Conservation (phyloP, 1,140 invertebrate genomes). For the Sinonovacula constricta region DNA sequence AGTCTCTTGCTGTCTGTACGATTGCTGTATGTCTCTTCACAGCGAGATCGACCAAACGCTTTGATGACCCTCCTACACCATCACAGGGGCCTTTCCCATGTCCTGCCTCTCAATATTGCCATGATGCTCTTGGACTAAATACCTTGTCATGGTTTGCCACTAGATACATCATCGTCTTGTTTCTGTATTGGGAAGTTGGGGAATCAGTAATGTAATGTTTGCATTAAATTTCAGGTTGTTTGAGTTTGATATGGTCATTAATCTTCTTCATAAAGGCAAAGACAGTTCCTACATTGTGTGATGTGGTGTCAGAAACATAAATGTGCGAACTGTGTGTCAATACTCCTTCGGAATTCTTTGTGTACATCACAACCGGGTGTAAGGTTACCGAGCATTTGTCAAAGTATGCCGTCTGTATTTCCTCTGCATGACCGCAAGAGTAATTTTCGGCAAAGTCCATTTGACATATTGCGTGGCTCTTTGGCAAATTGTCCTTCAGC, state of each 20-base stretch:
- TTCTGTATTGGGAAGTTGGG: constrained; percentile 11
- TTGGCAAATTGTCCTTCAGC: constrained; percentile 46
- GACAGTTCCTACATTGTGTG: not conserved
- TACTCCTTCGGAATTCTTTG: not conserved
- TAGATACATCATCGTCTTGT: constrained; percentile 16
- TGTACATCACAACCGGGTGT: not conserved
- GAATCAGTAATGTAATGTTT: no score
- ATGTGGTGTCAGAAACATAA: constrained; percentile 4
- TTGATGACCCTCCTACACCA: not conserved
- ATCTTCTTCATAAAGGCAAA: no score
- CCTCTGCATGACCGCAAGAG: constrained; percentile 8
- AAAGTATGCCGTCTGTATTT: constrained; percentile 5
- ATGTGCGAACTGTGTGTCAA: not conserved
- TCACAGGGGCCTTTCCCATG: constrained; percentile 43
- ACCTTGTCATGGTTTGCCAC: not conserved
- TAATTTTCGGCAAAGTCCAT: constrained; percentile 54
- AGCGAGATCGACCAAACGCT: not conserved
- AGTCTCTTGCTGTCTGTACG: not conserved
- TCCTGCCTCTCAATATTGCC: not conserved
- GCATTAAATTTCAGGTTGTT: no score
- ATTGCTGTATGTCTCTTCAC: not conserved
- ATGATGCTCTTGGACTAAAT: not conserved
- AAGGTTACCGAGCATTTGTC: constrained; percentile 7
- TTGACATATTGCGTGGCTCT: constrained; percentile 38
- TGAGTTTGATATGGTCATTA: no score